These are phyloP conservation scores for Pelvicachromis taeniatus DNA, from an alignment of 2,113 vertebrate genomes.

Conservation along the genomic window DNA sequence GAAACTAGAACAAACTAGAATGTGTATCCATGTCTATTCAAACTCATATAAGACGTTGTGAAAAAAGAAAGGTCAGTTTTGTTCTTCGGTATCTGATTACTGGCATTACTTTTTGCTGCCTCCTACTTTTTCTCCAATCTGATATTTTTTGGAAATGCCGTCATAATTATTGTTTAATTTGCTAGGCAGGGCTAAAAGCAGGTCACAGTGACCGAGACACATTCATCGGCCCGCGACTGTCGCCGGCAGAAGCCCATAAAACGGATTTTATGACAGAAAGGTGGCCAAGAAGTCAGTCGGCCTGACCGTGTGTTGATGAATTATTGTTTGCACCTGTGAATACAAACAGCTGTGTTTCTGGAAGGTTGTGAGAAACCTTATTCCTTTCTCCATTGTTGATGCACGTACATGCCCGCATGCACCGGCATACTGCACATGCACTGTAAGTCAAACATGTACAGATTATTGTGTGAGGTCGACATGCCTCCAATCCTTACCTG, in stretches of 20 bases:
- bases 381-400: neutral
- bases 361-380: neutral
- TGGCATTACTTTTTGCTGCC: neutral
- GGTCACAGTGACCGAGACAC: neutral
- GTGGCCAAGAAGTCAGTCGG: neutral
- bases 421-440: neutral
- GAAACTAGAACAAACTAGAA: neutral
- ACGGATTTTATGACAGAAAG: neutral
- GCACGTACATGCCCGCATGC: neutral
- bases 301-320: neutral
- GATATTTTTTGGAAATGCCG: neutral
- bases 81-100: neutral
- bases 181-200: neutral
- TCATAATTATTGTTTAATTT: neutral
- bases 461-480: neutral
- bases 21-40: neutral
- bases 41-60: no score
- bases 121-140: accelerated
- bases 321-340: slow-evolving; percentile 7
- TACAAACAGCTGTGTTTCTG: neutral
- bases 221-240: neutral
- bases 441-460: neutral
- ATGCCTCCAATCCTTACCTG: neutral
- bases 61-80: neutral
- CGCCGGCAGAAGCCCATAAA: neutral